Percentiles rank a stretch among this genome's conserved stretches.
Evolutionary conservation across 2,797 vertebrate genomes (phyloP).

Genomic region (Ispidina lecontei): DNA sequence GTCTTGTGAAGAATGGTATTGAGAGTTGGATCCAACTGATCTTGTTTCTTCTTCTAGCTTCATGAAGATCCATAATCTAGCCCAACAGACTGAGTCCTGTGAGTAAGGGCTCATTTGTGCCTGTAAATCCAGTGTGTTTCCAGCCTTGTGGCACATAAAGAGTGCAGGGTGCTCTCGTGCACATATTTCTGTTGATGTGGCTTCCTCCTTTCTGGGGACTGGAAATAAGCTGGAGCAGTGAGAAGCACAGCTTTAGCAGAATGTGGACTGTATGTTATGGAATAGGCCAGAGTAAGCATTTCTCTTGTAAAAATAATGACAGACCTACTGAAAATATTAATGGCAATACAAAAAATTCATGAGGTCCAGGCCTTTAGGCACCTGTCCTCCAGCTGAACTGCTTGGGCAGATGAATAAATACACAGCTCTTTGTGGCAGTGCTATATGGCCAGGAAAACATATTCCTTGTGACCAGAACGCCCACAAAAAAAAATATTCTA

Average conservation of each 20-base stretch:
- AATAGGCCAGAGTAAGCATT: background rate
- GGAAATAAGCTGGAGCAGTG: background rate
- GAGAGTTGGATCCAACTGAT: background rate
- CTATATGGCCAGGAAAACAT: background rate
- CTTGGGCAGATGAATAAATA: background rate
- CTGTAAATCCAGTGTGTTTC: background rate
- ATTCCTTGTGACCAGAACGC: background rate
- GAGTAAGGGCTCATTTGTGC: background rate
- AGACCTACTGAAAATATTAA: background rate
- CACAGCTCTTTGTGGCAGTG: background rate
- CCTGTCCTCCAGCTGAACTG: background rate
- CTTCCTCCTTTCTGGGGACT: background rate
- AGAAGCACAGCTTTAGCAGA: background rate
- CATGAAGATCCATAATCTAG: background rate
- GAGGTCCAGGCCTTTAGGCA: background rate
- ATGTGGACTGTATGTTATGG: background rate
- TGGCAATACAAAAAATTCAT: background rate
- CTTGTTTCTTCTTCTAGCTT: background rate
- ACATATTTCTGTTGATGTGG: background rate
- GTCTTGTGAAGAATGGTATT: background rate
- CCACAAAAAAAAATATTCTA: background rate
- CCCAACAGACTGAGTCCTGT: background rate
- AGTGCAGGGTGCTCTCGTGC: background rate
- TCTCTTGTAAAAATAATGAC: background rate
- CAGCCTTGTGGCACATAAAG: background rate